Evolutionary conservation across 2,797 vertebrate genomes (phyloP).

Genomic region (Falco cherrug): DNA sequence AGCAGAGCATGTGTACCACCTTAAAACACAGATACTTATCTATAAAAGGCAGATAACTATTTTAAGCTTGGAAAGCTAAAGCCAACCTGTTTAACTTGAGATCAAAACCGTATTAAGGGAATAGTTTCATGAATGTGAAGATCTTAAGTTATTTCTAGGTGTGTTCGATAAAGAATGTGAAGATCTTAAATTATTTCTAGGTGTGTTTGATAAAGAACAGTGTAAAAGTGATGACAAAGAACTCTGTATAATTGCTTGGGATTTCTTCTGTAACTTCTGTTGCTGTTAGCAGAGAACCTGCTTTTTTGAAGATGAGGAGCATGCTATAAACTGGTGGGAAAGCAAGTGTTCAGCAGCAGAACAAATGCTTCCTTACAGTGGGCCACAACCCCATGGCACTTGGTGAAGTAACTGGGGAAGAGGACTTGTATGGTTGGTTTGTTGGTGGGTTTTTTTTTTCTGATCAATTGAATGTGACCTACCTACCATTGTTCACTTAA

Average conservation of each 20-base stretch:
- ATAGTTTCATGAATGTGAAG: neutral
- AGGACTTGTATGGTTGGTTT: neutral
- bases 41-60: neutral
- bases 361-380: neutral
- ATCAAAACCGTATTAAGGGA: neutral
- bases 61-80: conserved; percentile 36
- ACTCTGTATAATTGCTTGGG: neutral
- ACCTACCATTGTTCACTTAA: neutral
- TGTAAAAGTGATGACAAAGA: neutral
- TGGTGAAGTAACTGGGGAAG: neutral
- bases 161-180: no score
- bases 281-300: neutral
- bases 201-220: neutral
- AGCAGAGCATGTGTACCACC: neutral
- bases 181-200: neutral
- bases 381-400: neutral
- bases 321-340: neutral
- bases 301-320: neutral
- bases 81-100: neutral
- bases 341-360: neutral
- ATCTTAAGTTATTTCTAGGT: neutral
- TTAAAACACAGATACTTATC: neutral
- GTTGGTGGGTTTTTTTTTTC: neutral
- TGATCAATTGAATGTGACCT: neutral
- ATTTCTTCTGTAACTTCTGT: neutral